Percentiles rank a stretch among this genome's conserved stretches.
Conservation (phyloP, 1,140 invertebrate genomes). For the Habropoda laboriosa region DNA sequence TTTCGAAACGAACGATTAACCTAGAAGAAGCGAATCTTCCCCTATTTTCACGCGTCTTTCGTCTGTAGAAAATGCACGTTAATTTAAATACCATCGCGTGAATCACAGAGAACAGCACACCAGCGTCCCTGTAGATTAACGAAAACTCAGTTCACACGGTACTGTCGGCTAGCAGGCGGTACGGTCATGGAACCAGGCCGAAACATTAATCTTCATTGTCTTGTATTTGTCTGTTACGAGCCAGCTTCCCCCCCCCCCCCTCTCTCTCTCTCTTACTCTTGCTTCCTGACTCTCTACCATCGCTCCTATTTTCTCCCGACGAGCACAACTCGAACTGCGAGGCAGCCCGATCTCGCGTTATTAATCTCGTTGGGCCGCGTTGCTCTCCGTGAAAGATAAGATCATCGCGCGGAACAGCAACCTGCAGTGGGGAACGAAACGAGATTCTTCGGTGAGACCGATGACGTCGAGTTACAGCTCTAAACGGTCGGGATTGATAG, state of each 20-base stretch:
- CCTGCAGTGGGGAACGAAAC: conserved; percentile 18
- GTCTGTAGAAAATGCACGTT: background rate
- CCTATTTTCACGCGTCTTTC: background rate
- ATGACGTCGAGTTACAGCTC: conserved; percentile 22
- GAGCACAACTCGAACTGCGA: conserved; percentile 24
- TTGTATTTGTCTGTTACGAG: conserved; percentile 71
- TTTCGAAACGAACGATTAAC: too few species aligned
- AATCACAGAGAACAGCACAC: background rate
- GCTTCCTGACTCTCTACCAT: background rate
- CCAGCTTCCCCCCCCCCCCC: conserved; percentile 22
- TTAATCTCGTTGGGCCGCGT: conserved; percentile 63
- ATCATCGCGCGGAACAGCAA: conserved; percentile 50
- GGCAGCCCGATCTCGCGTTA: conserved; percentile 59
- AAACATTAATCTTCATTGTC: conserved; percentile 77
- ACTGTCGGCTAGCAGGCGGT: conserved; percentile 18
- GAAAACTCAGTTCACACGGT: conserved; percentile 59
- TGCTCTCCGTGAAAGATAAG: conserved; percentile 56
- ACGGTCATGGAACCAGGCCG: conserved; percentile 41
- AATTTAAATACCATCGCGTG: background rate
- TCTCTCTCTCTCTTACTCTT: background rate
- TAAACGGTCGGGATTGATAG: conserved; percentile 33
- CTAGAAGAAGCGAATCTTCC: too few species aligned
- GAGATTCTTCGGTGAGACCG: conserved; percentile 15
- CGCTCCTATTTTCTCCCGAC: conserved; percentile 33
- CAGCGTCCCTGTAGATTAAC: conserved; percentile 29